Percentiles rank a stretch among this genome's conserved stretches.
phyloP scores from a whole-genome alignment of 2,113 vertebrate species.

The Pterophyllum scalare region DNA sequence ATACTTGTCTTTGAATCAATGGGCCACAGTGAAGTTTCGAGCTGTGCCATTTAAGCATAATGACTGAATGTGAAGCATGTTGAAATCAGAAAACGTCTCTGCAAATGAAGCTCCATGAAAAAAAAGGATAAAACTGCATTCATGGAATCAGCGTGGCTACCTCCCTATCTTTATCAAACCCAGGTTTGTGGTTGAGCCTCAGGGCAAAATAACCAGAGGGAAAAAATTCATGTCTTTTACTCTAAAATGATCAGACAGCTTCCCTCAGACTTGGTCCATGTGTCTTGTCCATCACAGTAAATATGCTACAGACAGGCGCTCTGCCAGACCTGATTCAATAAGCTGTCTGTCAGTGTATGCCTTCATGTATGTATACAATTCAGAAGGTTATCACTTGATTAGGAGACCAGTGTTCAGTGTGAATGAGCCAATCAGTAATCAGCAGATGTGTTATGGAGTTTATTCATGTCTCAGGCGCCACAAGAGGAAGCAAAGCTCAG shows the following conservation, averaged over 20 bases:
- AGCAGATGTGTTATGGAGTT: not conserved
- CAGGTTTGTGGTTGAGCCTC: not conserved
- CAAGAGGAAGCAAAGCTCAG: not conserved
- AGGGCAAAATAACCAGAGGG: not conserved
- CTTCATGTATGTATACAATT: not conserved
- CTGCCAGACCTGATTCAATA: not conserved
- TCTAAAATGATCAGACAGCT: slow-evolving; percentile 6
- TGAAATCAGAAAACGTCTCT: slow-evolving; percentile 8
- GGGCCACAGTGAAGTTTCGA: not conserved
- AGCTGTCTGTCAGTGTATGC: not conserved
- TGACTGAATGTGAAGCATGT: not conserved
- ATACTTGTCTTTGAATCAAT: slow-evolving; percentile 44
- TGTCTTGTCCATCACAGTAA: slow-evolving; percentile 3
- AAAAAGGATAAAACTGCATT: not conserved
- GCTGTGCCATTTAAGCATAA: slow-evolving; percentile 14
- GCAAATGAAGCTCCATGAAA: not conserved
- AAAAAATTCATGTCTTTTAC: not conserved
- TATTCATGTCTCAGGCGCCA: not conserved
- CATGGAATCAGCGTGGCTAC: not conserved
- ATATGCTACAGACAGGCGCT: not conserved
- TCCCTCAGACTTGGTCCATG: not conserved
- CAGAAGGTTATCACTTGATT: not conserved
- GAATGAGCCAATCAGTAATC: not conserved
- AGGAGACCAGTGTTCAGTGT: not conserved
- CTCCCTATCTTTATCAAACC: not conserved